A percentile compares a stretch with the other conserved stretches of the same genome.
Evolutionary conservation across 1,140 invertebrate species (phyloP).

Genomic region (Drosophila seguyi): DNA sequence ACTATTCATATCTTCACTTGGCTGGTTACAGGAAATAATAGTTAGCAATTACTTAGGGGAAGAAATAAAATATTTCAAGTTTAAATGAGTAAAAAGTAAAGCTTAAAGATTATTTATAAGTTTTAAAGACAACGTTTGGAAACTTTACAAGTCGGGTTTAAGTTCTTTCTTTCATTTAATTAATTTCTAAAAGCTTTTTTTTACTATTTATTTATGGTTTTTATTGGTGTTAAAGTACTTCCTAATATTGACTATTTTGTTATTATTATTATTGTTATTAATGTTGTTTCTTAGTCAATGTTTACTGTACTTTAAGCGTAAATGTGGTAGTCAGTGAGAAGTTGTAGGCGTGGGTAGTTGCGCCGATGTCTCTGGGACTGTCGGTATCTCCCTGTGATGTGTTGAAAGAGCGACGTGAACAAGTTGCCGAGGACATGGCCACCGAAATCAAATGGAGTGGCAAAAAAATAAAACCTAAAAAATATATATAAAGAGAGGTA

Average conservation of each 20-base stretch:
- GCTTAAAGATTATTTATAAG: background rate
- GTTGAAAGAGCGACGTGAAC: constrained; percentile 56
- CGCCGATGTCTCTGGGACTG: constrained; percentile 32
- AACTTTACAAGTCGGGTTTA: fast-evolving
- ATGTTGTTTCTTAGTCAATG: background rate
- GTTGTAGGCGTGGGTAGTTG: constrained; percentile 69
- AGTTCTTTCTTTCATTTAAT: background rate
- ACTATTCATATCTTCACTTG: constrained; percentile 43
- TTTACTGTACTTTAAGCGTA: constrained; percentile 18
- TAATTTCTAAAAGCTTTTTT: too few relatives aligned
- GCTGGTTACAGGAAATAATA: constrained; percentile 13
- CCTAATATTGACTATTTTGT: too few relatives aligned
- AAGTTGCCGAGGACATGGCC: constrained; percentile 65
- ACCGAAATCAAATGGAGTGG: constrained; percentile 43
- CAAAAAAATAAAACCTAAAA: constrained; percentile 6
- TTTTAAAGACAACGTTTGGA: background rate
- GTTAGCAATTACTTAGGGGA: background rate
- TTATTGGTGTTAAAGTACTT: too few relatives aligned
- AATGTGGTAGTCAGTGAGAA: constrained; percentile 28
- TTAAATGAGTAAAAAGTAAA: background rate
- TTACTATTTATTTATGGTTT: background rate
- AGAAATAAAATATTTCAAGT: background rate
- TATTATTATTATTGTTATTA: too few relatives aligned
- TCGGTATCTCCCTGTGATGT: constrained; percentile 52
- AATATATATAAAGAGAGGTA: constrained; percentile 15